phyloP scores from a whole-genome alignment of 2,797 vertebrate genomes.

The Synanceia verrucosa region DNA sequence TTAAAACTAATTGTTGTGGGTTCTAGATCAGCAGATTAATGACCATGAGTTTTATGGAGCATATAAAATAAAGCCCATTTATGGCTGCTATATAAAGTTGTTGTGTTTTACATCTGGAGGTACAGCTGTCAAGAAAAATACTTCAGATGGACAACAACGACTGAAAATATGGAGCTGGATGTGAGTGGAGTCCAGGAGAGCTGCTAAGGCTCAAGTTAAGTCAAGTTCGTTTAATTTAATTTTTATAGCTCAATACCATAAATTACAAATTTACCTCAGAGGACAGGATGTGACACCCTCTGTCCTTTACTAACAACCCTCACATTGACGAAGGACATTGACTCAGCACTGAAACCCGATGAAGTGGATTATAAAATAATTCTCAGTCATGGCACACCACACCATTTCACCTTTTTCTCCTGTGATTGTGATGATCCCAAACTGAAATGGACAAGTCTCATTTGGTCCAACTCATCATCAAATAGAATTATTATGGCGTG shows the following conservation, averaged over 20 bases:
- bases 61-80: neutral
- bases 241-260: too few relatives aligned
- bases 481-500: neutral
- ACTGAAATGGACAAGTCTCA: neutral
- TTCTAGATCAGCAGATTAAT: neutral
- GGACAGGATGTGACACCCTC: too few relatives aligned
- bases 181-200: neutral
- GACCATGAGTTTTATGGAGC: neutral
- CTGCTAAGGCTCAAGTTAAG: too few relatives aligned
- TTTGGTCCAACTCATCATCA: conserved; percentile 6
- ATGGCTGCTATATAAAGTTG: neutral
- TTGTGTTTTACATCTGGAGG: neutral
- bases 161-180: neutral
- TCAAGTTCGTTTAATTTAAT: too few relatives aligned
- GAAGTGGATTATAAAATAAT: neutral
- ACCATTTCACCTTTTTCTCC: neutral
- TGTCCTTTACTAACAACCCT: too few relatives aligned
- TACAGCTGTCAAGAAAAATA: neutral
- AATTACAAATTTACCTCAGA: too few relatives aligned
- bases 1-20: neutral
- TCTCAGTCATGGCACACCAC: neutral
- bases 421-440: conserved; percentile 3
- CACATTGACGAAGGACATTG: too few relatives aligned
- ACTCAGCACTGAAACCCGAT: neutral
- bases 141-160: neutral